Evolutionary conservation across 2,797 vertebrate species (phyloP), one percentile per base, ranked within the genome.

Genomic region (Spondyliosoma cantharus): DNA sequence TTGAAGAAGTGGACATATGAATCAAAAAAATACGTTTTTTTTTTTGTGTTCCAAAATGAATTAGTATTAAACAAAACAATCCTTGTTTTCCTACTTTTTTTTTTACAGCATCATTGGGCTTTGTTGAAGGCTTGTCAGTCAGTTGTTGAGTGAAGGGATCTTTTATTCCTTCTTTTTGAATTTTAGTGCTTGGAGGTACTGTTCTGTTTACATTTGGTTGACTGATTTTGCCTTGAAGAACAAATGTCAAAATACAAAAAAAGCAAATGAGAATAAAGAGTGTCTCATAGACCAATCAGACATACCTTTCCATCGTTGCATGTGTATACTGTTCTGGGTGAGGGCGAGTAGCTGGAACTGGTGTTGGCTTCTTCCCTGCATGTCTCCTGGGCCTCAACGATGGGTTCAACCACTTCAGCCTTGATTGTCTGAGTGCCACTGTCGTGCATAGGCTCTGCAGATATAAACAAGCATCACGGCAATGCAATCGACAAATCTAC

Each of bases 361-460:
- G 95, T 94, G 90, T 96, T 96, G 78, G 95, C 95, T 89, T 96
- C 95, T 90, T 96, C 95, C 86, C 93, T 89, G 91, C 94, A 95
- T 0, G 91, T 89, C 81, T 96, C 95, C 81, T 94, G 95, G 64
- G 91, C 88, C 81, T 96, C 95, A 68, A 93, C 91, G 79, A 96
- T 93, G 58, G 95, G 95, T 88, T 96, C 95, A 71, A 95, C 94
- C 76, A 94, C 95, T 91, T 96, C 95, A 54, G 94, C 91, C 91
- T 95, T 96, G 95, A 96, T 96, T 95, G 95, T 96, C 95, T 96
- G 95, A 91, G 95, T 96, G 81, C 95, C 95, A 85, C 94, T 96
- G 90, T 96, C 95, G 82, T 95, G 95, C 95, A 96, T 96, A 73
- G 93, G 87, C 88, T 94, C 90, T 92, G 79, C 16, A 82, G 79